Base-by-base conservation (phyloP, 2,888 invertebrate genomes). In the Perizoma flavofasciatum region DNA sequence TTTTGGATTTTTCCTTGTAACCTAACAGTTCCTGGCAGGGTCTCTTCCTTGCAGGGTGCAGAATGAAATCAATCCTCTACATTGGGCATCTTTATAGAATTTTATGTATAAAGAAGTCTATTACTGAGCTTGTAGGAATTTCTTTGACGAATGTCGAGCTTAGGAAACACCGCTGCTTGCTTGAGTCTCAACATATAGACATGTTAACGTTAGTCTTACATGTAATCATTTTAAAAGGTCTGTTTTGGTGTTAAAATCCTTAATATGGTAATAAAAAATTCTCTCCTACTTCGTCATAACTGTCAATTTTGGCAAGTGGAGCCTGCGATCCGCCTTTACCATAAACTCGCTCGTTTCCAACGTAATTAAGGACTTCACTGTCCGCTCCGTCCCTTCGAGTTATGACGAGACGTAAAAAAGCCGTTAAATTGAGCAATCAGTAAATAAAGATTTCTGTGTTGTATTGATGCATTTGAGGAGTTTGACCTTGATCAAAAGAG, bases 371-470 rank as follows among this genome's bases (percentile, higher is more conserved):
- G 50, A 64, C 58, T 58, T 63, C 64, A 54, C 49, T 62, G 69
- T 65, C 67, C 61, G 49, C 22, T 53, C 49, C 11, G 59, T 60
- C 59, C 64, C 56, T 55, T 56, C 57, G 53, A 69, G 67, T 66
- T 69, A 69, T 67, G 65, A 63, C 64, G 57, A 43, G 45, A 54
- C 64, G 61, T 69, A 66, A 67, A 67, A 67, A 46, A 22, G 51
- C 47, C 63, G 48, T 67, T 66, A 67, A 69, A 67, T 65, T 58
- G 61, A 52, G 67, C 61, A 64, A 66, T 69, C 63, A 59, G 66
- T 53, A 52, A 61, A 59, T 63, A 61, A 65, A 63, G 63, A 61
- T 57, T 55, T 63, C 55, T 47, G 44, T 52, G 44, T 43, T 57
- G 45, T 59, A 57, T 65, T 53, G 48, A 44, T 47, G 48, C 8